phyloP scores from a whole-genome alignment of 2,888 invertebrate genomes.

The Epinotia demarniana region DNA sequence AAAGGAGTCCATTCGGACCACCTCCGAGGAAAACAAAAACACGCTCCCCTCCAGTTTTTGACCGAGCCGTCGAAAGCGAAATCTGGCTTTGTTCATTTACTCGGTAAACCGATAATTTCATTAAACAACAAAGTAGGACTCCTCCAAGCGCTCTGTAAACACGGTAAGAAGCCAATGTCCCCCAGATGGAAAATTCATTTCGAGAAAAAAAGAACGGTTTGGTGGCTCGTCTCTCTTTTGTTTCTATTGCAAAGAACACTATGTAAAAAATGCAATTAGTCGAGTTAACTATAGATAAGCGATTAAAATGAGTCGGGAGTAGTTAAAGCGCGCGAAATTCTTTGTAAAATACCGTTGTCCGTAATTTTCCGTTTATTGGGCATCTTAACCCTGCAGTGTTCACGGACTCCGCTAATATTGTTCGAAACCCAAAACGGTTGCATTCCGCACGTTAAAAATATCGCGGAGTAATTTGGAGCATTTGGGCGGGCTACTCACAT shows the following conservation, averaged over 20 bases:
- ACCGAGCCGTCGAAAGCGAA: conserved; percentile 75
- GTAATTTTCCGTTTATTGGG: conserved; percentile 52
- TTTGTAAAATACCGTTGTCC: conserved; percentile 45
- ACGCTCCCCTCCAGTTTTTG: conserved; percentile 74
- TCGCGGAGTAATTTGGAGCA: conserved; percentile 82
- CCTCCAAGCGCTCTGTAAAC: conserved; percentile 77
- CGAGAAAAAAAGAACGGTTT: conserved; percentile 67
- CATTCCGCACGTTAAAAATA: conserved; percentile 83
- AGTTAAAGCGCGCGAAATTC: conserved; percentile 44
- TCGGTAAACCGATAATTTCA: conserved; percentile 85
- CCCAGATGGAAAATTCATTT: conserved; percentile 81
- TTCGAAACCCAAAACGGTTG: conserved; percentile 77
- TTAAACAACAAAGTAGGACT: conserved; percentile 84
- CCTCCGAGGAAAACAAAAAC: conserved; percentile 77
- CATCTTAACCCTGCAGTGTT: conserved; percentile 63
- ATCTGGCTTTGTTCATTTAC: conserved; percentile 85
- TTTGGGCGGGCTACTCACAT: conserved; percentile 77
- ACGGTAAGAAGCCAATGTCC: conserved; percentile 84
- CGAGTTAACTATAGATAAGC: conserved; percentile 39
- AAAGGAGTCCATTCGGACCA: conserved; percentile 76
- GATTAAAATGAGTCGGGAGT: conserved; percentile 27
- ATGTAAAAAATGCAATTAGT: conserved; percentile 49
- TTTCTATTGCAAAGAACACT: conserved; percentile 55
- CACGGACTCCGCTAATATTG: conserved; percentile 71
- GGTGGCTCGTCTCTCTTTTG: conserved; percentile 59